phyloP scores from a whole-genome alignment of 1,140 invertebrate genomes.

The Argopecten irradians region DNA sequence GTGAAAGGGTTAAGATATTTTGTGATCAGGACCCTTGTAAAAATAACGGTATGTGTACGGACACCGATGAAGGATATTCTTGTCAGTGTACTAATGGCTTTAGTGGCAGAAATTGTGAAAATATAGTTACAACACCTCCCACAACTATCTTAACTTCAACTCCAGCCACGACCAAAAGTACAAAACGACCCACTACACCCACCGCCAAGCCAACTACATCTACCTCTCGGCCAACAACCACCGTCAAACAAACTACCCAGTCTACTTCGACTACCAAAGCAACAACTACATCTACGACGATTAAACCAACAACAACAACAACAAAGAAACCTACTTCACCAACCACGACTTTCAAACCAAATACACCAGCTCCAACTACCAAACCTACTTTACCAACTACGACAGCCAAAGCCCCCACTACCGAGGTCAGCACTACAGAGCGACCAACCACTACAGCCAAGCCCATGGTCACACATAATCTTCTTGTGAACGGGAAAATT shows the following conservation, averaged over 20 bases:
- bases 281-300: background rate
- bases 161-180: background rate
- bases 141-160: background rate
- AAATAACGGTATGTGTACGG: constrained; percentile 25
- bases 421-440: background rate
- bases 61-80: background rate
- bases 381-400: background rate
- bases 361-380: background rate
- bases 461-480: background rate
- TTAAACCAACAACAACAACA: background rate
- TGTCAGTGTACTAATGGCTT: background rate
- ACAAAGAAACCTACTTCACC: background rate
- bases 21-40: constrained; percentile 41
- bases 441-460: background rate
- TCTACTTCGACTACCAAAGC: no score
- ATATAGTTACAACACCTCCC: background rate
- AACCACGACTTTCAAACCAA: background rate
- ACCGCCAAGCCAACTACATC: background rate
- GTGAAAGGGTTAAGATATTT: constrained; percentile 32
- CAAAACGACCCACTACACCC: background rate
- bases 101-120: constrained; percentile 29
- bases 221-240: background rate
- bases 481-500: constrained; percentile 30
- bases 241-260: background rate
- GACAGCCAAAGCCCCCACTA: background rate